These are phyloP conservation scores for Holothuria leucospilota DNA, from an alignment of 53 echinoderm and acorn worm species.

Conservation along the genomic window DNA sequence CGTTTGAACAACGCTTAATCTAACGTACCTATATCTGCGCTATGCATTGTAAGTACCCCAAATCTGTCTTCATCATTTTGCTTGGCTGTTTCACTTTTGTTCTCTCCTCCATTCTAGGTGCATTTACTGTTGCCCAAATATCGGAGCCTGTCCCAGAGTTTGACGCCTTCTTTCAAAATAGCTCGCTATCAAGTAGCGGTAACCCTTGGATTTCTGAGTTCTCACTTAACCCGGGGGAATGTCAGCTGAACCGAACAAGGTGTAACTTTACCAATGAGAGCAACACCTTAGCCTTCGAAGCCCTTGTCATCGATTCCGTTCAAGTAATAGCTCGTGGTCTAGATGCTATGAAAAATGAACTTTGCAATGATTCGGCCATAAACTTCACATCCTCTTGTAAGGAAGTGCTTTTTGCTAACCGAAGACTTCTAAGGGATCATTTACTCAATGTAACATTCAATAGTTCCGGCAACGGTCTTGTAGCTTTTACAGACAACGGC, in stretches of 20 bases:
- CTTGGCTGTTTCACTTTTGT: no score
- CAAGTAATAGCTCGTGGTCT: constrained; percentile 77
- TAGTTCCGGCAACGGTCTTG: constrained; percentile 74
- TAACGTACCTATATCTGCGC: no score
- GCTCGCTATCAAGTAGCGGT: background rate
- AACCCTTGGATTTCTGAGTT: constrained; percentile 86
- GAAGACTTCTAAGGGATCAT: constrained; percentile 43
- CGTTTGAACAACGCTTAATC: no score
- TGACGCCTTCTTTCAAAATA: constrained; percentile 71
- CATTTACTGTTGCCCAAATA: constrained; percentile 76
- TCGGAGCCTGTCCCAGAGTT: constrained; percentile 57
- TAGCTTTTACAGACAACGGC: constrained; percentile 70
- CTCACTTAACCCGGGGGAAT: constrained; percentile 17
- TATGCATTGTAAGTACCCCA: no score
- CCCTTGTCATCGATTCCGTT: constrained; percentile 86
- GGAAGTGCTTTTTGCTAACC: background rate
- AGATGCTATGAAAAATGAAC: constrained; percentile 47
- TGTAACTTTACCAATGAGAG: constrained; percentile 34
- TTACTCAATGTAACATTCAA: constrained; percentile 65
- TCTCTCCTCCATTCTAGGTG: constrained; percentile 52
- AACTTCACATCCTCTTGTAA: background rate
- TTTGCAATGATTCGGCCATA: background rate
- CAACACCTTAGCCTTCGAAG: constrained; percentile 65
- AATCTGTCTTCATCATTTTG: no score
- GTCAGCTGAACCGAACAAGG: constrained; percentile 1